phyloP scores from a whole-genome alignment of 1,140 invertebrate species.

The Drosophila burlai region DNA sequence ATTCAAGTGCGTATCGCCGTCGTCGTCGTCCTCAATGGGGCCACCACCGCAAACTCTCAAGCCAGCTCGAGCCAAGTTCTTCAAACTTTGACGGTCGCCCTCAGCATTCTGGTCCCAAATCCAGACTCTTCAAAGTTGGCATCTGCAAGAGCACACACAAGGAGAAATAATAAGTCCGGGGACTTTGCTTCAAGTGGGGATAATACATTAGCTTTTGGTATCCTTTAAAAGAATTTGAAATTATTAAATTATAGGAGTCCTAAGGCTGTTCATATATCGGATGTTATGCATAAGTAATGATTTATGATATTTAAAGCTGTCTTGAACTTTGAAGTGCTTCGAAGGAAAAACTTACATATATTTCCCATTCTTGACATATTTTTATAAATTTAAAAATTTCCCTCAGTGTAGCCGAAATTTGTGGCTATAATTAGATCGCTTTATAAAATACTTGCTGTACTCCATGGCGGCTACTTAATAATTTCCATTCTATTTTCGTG shows the following conservation, averaged over 20 bases:
- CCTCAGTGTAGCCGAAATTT: not conserved
- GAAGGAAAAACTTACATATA: not conserved
- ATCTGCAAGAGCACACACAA: slow-evolving; percentile 41
- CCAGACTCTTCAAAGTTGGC: slow-evolving; percentile 24
- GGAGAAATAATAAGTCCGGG: not conserved
- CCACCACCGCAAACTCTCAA: slow-evolving; percentile 25
- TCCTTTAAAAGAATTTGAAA: not conserved
- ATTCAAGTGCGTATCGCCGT: slow-evolving; percentile 50
- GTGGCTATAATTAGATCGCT: slow-evolving; percentile 1
- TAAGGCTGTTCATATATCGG: no score
- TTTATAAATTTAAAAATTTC: not conserved
- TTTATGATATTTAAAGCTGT: not conserved
- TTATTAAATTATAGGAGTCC: not conserved
- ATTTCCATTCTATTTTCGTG: not conserved
- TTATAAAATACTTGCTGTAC: slow-evolving; percentile 20
- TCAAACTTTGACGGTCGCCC: slow-evolving; percentile 30
- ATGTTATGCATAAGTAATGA: not conserved
- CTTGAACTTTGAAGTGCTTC: not conserved
- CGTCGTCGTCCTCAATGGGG: not conserved
- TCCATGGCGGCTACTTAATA: slow-evolving; percentile 41
- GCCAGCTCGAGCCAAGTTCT: slow-evolving; percentile 20
- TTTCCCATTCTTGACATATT: not conserved
- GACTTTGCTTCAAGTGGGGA: not conserved
- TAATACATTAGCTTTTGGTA: not conserved
- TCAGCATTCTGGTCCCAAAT: slow-evolving; percentile 30